Conservation (phyloP, 2,888 invertebrate genomes). For the Polietes domitor region DNA sequence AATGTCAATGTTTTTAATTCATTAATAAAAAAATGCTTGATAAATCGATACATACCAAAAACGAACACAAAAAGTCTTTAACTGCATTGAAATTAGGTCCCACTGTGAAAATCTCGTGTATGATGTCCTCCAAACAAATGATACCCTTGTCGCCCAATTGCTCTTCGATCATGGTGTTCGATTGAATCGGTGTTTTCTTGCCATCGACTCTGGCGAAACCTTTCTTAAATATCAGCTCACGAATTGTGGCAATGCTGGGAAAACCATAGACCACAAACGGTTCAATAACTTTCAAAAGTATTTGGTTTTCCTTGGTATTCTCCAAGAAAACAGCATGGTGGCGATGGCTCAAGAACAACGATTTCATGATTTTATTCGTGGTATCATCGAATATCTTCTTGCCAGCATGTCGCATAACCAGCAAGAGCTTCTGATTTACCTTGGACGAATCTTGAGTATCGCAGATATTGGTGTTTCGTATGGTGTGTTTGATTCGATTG, state of each 20-base stretch:
- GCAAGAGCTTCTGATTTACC: conserved; percentile 75
- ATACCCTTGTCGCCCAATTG: conserved; percentile 79
- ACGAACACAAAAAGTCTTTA: conserved; percentile 76
- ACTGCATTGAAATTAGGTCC: conserved; percentile 78
- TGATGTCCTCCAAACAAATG: conserved; percentile 80
- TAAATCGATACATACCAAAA: conserved; percentile 80
- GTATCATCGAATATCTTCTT: conserved; percentile 79
- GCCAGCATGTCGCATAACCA: conserved; percentile 80
- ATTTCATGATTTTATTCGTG: conserved; percentile 75
- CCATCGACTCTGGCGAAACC: conserved; percentile 78
- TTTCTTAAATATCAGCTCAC: conserved; percentile 80
- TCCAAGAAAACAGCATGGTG: conserved; percentile 78
- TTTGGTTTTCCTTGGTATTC: conserved; percentile 78
- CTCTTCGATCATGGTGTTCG: conserved; percentile 80
- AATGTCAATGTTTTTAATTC: no score
- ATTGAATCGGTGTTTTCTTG: conserved; percentile 79
- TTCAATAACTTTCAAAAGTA: conserved; percentile 78
- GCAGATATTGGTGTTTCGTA: conserved; percentile 74
- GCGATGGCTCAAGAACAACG: conserved; percentile 73
- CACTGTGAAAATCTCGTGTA: conserved; percentile 80
- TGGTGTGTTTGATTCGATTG: conserved; percentile 75
- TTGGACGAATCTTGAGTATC: conserved; percentile 70
- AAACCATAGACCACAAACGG: conserved; percentile 80
- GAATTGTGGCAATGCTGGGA: conserved; percentile 77
- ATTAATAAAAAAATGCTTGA: no score